Evolutionary conservation across 1,140 invertebrate species (phyloP), one percentile per base, ranked within the genome.

Genomic region (Hylyphantes graminicola): DNA sequence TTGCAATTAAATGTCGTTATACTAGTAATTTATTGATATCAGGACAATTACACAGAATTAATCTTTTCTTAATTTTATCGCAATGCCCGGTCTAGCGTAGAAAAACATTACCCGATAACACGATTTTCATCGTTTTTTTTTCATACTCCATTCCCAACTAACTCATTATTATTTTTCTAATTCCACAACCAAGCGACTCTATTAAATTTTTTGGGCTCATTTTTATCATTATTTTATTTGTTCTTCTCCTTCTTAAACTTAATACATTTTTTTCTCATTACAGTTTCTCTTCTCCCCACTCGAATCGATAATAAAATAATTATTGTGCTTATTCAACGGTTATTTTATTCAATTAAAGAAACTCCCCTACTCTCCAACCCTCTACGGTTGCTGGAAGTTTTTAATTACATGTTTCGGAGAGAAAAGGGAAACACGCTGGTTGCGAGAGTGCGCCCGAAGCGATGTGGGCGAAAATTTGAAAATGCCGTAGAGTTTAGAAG

Each of bases 331-430:
- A 80, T 80, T 80, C 77, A 55, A 80, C 65, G 64, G 53, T n/a
- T 80, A 70, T 80, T 80, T 80, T 80, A 80, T 80, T 80, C 77
- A 80, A 80, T 80, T 80, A 80, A 80, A 80, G 77, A 70, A 70
- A 15, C 65, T 35, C 50, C 9, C n/a, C 35, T 11, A 12, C 76
- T n/a, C 53, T n/a, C 21, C 35, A n/a, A n/a, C 7, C 13, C 17
- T 10, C 13, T 64, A n/a, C 50, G 50, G 48, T 19, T n/a, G 54
- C 9, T 48, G 54, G 51, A 65, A 78, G 50, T 78, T 78, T 78
- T 78, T 78, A 78, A 78, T 78, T 78, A 78, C 76, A 67, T 53
- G 76, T 53, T 54, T 10, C 50, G 15, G 35, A 19, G 63, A 65
- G 35, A 35, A 35, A 35, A 2, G 35, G 35, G 35, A 35, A 35